Conservation (phyloP, 2,113 vertebrate genomes). For the Macrotis lagotis region DNA sequence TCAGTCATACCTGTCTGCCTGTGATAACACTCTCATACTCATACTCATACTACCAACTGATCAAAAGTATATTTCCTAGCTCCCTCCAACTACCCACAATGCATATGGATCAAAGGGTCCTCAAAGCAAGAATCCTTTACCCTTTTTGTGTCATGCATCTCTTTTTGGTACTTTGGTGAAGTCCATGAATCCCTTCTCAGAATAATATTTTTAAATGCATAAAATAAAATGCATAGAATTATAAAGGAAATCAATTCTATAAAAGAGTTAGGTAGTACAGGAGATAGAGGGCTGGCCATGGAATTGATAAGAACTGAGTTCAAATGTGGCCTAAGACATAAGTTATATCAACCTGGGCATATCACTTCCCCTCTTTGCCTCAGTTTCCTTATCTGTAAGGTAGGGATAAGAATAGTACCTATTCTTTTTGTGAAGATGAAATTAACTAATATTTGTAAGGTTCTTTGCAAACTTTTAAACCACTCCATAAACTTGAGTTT, state of each 20-base stretch:
- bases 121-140: background rate
- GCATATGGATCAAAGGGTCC: background rate
- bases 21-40: background rate
- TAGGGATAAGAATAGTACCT: background rate
- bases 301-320: background rate
- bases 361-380: background rate
- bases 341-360: background rate
- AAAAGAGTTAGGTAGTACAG: background rate
- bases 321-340: background rate
- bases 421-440: background rate
- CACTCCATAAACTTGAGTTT: background rate
- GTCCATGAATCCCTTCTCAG: background rate
- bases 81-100: background rate
- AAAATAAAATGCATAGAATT: background rate
- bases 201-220: background rate
- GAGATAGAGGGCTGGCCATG: background rate
- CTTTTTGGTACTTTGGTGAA: background rate
- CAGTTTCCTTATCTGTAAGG: background rate
- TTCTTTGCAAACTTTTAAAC: background rate
- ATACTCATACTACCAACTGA: background rate
- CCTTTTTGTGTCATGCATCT: background rate
- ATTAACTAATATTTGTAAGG: background rate
- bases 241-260: background rate
- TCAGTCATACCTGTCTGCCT: background rate
- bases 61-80: background rate